Evolutionary conservation across 2,888 invertebrate species (phyloP).

Genomic region (Capitulum mitella): DNA sequence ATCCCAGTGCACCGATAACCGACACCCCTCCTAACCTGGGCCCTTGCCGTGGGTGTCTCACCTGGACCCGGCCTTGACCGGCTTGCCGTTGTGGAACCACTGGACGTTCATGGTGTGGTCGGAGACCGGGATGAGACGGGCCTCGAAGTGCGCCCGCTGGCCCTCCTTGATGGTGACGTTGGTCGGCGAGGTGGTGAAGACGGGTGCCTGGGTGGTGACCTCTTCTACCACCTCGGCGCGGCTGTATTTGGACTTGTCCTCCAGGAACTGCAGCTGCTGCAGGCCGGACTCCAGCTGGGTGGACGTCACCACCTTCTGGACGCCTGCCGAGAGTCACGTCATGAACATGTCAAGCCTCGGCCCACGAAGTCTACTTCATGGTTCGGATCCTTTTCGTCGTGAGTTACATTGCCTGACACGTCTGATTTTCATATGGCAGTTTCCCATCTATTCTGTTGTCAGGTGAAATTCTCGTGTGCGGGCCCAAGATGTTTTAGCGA

Average conservation of each 20-base stretch:
- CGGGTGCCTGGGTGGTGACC: conserved; percentile 76
- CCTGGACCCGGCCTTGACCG: conserved; percentile 65
- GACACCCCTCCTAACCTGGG: too few species aligned
- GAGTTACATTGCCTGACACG: too few species aligned
- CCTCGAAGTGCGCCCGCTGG: conserved; percentile 89
- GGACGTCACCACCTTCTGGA: conserved; percentile 70
- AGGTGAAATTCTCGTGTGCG: too few species aligned
- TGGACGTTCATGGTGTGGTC: conserved; percentile 89
- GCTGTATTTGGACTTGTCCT: conserved; percentile 71
- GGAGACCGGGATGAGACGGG: conserved; percentile 85
- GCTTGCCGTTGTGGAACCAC: conserved; percentile 88
- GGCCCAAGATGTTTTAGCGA: too few species aligned
- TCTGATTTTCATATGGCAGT: too few species aligned
- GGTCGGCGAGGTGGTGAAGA: conserved; percentile 85
- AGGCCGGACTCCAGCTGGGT: conserved; percentile 77
- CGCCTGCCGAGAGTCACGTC: conserved; percentile 38
- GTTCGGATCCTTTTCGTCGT: too few species aligned
- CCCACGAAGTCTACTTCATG: too few species aligned
- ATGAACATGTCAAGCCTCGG: too few species aligned
- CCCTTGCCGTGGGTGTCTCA: neutral
- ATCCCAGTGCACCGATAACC: too few species aligned
- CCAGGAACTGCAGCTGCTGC: conserved; percentile 80
- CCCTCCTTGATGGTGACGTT: conserved; percentile 90
- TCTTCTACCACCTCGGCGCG: conserved; percentile 70
- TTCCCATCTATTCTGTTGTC: too few species aligned